Conservation (phyloP, 2,888 invertebrate genomes). For the Parnassius mnemosyne region DNA sequence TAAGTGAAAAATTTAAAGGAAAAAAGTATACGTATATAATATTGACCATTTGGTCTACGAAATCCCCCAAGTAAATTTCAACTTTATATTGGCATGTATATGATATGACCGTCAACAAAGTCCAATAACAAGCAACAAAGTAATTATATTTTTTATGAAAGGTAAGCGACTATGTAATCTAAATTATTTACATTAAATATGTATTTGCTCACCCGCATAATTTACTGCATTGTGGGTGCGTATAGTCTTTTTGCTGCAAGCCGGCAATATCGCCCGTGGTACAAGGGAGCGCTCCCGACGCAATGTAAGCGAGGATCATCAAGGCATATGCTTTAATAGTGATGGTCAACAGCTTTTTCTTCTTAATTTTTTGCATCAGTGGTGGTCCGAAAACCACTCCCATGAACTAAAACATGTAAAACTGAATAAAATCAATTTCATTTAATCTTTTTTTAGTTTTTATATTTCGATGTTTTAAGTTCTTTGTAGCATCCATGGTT, state of each 20-base stretch:
- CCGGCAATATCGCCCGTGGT: conserved; percentile 33
- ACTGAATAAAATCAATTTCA: too few relatives aligned
- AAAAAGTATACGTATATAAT: too few relatives aligned
- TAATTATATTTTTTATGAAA: too few relatives aligned
- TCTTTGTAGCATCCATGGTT: too few relatives aligned
- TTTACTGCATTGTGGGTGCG: conserved; percentile 34
- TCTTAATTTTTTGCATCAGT: conserved; percentile 28
- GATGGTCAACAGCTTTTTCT: conserved; percentile 27
- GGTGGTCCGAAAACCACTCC: conserved; percentile 34
- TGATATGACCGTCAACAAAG: neutral
- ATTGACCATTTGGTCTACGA: neutral
- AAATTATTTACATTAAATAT: too few relatives aligned
- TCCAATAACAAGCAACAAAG: too few relatives aligned
- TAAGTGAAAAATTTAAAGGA: too few relatives aligned
- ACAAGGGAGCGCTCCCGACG: conserved; percentile 28
- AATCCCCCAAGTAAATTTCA: neutral
- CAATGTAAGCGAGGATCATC: conserved; percentile 25
- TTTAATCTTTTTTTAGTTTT: too few relatives aligned
- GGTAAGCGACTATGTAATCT: too few relatives aligned
- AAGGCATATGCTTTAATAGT: conserved; percentile 27
- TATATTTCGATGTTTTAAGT: too few relatives aligned
- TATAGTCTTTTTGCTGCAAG: conserved; percentile 26
- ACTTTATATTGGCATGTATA: neutral
- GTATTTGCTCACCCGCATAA: conserved; percentile 35
- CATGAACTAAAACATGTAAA: conserved; percentile 30